A percentile compares a stretch with the other conserved stretches of the same genome.
Evolutionary conservation across 1,140 invertebrate species (phyloP).

Genomic region (Heliothis subflexa): DNA sequence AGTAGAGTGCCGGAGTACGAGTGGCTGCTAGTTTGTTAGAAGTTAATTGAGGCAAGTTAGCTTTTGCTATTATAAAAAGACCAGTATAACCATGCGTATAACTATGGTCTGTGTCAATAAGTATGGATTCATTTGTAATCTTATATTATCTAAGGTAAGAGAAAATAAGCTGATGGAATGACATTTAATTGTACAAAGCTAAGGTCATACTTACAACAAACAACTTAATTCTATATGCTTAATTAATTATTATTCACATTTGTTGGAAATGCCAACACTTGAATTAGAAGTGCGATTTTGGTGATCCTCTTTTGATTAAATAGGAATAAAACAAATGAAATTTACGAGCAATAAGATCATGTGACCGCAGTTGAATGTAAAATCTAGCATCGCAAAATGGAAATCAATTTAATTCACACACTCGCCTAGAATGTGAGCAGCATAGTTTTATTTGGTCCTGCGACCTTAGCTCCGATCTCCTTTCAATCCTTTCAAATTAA

Average conservation of each 20-base stretch:
- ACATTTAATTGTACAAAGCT: neutral
- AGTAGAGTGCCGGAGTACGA: neutral
- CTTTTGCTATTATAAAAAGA: neutral
- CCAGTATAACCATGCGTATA: neutral
- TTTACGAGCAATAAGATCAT: too few relatives aligned
- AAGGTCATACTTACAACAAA: neutral
- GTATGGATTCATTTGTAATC: neutral
- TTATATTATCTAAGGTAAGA: neutral
- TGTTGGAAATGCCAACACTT: too few relatives aligned
- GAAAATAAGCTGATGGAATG: neutral
- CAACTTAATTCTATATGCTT: too few relatives aligned
- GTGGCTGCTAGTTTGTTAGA: neutral
- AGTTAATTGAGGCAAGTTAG: neutral
- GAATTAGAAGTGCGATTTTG: too few relatives aligned
- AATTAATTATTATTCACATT: too few relatives aligned
- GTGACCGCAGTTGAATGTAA: too few relatives aligned
- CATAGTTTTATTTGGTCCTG: constrained; percentile 32
- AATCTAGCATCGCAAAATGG: neutral
- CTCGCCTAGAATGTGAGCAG: neutral
- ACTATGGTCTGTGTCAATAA: neutral
- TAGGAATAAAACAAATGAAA: too few relatives aligned
- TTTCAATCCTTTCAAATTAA: constrained; percentile 38
- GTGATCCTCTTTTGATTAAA: too few relatives aligned
- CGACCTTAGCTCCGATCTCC: constrained; percentile 31
- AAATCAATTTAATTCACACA: constrained; percentile 14